phyloP scores from a whole-genome alignment of 2,113 vertebrate species.

The Poeciliopsis turrubarensis region DNA sequence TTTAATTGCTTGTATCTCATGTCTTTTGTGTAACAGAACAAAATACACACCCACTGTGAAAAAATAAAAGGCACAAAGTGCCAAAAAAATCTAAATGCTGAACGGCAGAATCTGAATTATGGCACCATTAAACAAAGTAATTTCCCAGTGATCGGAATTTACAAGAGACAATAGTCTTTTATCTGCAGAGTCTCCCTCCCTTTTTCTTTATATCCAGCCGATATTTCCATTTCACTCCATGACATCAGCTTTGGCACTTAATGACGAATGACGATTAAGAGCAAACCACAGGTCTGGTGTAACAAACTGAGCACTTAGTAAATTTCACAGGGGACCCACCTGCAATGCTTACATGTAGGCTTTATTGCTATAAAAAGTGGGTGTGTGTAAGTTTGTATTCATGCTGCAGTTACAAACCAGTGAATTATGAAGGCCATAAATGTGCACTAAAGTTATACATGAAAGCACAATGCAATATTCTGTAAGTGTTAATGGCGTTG shows the following conservation, averaged over 20 bases:
- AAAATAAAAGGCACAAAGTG: no score
- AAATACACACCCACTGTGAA: no score
- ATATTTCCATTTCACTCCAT: not conserved
- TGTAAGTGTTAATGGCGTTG: slow-evolving; percentile 39
- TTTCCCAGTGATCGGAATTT: not conserved
- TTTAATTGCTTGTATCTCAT: no score
- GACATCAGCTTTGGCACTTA: not conserved
- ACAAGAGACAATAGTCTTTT: not conserved
- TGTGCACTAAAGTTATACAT: slow-evolving; percentile 8
- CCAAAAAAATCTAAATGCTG: no score
- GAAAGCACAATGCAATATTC: slow-evolving; percentile 32
- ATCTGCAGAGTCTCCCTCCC: not conserved
- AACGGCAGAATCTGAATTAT: no score
- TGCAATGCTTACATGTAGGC: not conserved
- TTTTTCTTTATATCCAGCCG: not conserved
- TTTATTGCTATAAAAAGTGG: slow-evolving; percentile 6
- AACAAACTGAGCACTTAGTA: slow-evolving; percentile 24
- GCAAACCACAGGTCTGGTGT: slow-evolving; percentile 15
- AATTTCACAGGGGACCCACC: not conserved
- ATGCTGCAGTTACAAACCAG: not conserved
- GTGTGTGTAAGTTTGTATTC: slow-evolving; percentile 20
- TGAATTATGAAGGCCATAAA: slow-evolving; percentile 15
- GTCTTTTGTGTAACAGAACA: no score
- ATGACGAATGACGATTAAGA: slow-evolving; percentile 12
- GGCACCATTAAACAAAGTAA: not conserved